phyloP scores from a whole-genome alignment of 2,888 invertebrate genomes.

The Drosophila borborema region DNA sequence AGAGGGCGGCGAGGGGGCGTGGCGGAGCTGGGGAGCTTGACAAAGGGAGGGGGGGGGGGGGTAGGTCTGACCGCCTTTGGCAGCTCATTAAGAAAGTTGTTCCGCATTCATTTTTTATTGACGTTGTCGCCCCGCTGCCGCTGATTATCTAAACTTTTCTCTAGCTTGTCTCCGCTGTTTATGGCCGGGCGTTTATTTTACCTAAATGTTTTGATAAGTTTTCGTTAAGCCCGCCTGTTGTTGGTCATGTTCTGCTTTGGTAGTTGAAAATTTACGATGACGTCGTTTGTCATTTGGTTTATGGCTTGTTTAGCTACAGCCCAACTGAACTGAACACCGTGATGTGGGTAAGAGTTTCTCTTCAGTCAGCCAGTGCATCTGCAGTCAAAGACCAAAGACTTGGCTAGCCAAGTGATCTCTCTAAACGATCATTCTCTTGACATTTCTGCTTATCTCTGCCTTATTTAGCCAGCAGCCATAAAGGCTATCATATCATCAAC shows the following conservation, averaged over 20 bases:
- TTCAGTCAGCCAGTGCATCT: not conserved
- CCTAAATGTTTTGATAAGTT: slow-evolving; percentile 78
- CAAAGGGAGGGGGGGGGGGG: too few species aligned
- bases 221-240: slow-evolving; percentile 39
- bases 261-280: slow-evolving; percentile 67
- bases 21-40: not conserved
- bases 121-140: slow-evolving; percentile 66
- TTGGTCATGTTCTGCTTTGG: slow-evolving; percentile 49
- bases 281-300: slow-evolving; percentile 79
- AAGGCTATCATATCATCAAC: slow-evolving; percentile 10
- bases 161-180: slow-evolving; percentile 62
- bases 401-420: slow-evolving; percentile 3
- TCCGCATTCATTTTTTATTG: slow-evolving; percentile 78
- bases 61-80: slow-evolving; percentile 72
- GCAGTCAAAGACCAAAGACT: not conserved
- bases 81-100: slow-evolving; percentile 79
- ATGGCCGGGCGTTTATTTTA: slow-evolving; percentile 74
- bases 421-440: slow-evolving; percentile 9
- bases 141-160: slow-evolving; percentile 72
- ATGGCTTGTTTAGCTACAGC: slow-evolving; percentile 69
- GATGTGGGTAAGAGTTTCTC: slow-evolving; percentile 17
- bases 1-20: not conserved
- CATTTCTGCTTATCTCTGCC: slow-evolving; percentile 11
- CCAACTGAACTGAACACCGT: slow-evolving; percentile 30
- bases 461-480: slow-evolving; percentile 3